Percentiles rank a stretch among this genome's conserved stretches.
These are phyloP conservation scores for Zapornia atra DNA, from an alignment of 2,113 vertebrate species.

Conservation along the genomic window DNA sequence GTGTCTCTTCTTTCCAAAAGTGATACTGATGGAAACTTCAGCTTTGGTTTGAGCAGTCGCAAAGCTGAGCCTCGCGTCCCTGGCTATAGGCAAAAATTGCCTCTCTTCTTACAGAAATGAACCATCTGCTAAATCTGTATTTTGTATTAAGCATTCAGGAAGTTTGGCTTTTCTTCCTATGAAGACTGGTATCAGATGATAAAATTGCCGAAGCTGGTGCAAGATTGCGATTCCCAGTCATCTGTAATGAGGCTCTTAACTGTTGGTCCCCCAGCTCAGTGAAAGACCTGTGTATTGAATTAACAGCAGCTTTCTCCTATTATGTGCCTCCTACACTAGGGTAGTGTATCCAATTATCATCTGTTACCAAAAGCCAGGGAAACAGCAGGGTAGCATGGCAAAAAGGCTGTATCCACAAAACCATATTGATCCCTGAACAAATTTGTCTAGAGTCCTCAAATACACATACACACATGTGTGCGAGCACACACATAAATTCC, in stretches of 20 bases:
- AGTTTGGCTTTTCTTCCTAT: neutral
- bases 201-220: neutral
- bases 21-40: neutral
- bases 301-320: constrained; percentile 27
- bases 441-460: constrained; percentile 50
- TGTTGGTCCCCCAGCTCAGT: neutral
- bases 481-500: neutral
- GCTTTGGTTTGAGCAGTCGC: neutral
- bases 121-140: neutral
- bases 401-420: constrained; percentile 30
- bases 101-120: accelerated
- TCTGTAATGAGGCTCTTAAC: neutral
- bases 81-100: neutral
- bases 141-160: neutral
- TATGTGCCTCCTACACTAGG: constrained; percentile 30
- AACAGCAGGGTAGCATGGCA: neutral
- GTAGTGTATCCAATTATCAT: constrained; percentile 52
- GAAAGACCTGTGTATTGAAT: constrained; percentile 22
- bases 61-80: neutral
- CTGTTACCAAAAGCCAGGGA: constrained; percentile 35
- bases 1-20: neutral
- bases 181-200: neutral
- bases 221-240: neutral
- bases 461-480: neutral
- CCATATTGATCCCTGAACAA: constrained; percentile 57